Evolutionary conservation across 2,797 vertebrate genomes (phyloP), one percentile per base, ranked within the genome.

Genomic region (Myotis daubentonii): DNA sequence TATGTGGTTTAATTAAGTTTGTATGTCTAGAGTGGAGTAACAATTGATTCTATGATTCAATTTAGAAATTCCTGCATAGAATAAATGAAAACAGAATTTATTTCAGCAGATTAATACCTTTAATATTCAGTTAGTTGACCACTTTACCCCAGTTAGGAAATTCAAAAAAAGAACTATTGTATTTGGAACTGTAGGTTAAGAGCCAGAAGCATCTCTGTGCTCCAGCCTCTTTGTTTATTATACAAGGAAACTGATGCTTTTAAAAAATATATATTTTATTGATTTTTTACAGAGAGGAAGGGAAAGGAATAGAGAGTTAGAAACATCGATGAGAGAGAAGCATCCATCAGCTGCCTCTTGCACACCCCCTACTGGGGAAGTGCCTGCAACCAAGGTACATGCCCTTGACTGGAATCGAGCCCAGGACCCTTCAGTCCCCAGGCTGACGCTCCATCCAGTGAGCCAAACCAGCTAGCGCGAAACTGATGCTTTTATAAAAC

Each of bases 71-170:
- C 16, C 23, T 81, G n/a, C 19, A 62, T 8, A 78, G 22, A 81
- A 86, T 33, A 87, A 89, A 84, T 82, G 5, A 51, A 89, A 89
- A 65, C 16, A 60, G 66, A 93, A 70, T n/a, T 88, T 87, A 89
- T 87, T 93, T 95, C 22, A 82, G 49, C 25, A 72, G 66, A 93
- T 82, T 57, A 68, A 89, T 94, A 57, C 7, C 5, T 92, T 96
- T 94, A 84, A 66, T 44, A 84, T 87, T 91, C 70, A 79, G 3
- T 79, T 76, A 19, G 41, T 53, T 89, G 80, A 83, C 12, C 36
- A 71, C 30, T 82, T 55, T 83, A 28, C 4, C 19, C 53, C 8
- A 33, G 15, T 44, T 87, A 38, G 38, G 87, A 89, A 92, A 93
- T 81, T 57, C 8, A 74, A 65, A 65, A 8, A 70, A 79, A 65